These are phyloP conservation scores for Aphelinus certus DNA, from an alignment of 1,140 invertebrate species.

Conservation along the genomic window DNA sequence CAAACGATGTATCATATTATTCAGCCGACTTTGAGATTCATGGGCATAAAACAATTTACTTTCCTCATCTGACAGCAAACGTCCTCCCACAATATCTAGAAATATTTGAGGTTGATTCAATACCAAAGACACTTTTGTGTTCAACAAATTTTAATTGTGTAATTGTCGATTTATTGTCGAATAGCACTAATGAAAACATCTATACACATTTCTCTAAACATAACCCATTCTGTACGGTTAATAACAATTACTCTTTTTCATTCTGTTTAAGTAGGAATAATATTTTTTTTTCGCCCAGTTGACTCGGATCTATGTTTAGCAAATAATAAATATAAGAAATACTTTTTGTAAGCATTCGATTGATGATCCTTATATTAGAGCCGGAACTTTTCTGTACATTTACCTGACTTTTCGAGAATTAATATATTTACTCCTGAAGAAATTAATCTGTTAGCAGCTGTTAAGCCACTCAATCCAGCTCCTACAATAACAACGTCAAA, in stretches of 20 bases:
- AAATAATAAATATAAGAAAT: background rate
- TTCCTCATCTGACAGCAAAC: conserved; percentile 34
- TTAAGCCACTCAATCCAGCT: conserved; percentile 51
- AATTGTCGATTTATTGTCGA: no score
- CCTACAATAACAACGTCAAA: conserved; percentile 52
- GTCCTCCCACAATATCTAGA: conserved; percentile 45
- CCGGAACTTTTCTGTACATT: no score
- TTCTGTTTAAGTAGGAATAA: no score
- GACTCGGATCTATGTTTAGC: background rate
- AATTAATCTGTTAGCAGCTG: conserved; percentile 47
- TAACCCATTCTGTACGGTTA: no score
- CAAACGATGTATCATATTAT: conserved; percentile 36
- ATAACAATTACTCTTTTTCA: no score
- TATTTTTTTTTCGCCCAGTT: background rate
- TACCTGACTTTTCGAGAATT: conserved; percentile 49
- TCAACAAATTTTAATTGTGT: no score
- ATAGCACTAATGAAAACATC: no score
- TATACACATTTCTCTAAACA: no score
- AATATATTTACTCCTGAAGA: conserved; percentile 43
- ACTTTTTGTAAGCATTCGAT: conserved; percentile 1
- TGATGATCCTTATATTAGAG: no score
- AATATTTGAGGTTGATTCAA: background rate
- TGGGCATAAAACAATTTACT: conserved; percentile 43
- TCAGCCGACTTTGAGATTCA: conserved; percentile 40
- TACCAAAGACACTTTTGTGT: no score